Percentiles rank a stretch among this genome's conserved stretches.
phyloP scores from a whole-genome alignment of 1,140 invertebrate genomes.

The Muscidifurax raptorellus region DNA sequence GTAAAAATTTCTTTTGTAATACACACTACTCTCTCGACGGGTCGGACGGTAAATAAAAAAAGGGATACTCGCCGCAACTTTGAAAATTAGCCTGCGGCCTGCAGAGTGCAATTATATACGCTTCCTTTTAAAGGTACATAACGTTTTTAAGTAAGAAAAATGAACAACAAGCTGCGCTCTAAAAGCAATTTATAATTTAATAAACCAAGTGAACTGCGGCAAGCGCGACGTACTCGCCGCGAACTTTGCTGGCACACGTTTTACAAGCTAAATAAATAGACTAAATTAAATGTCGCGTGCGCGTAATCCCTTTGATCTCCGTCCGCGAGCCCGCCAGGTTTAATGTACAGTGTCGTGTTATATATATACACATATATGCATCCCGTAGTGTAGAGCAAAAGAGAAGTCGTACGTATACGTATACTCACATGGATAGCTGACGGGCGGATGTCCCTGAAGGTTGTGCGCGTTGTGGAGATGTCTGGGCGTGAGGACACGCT shows the following conservation, averaged over 20 bases:
- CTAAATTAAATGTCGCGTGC: not conserved
- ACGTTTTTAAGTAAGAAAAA: not conserved
- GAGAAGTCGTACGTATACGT: too few species aligned
- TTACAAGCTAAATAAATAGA: not conserved
- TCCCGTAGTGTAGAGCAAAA: too few species aligned
- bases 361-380: not conserved
- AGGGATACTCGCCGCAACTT: not conserved
- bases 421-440: conserved; percentile 73
- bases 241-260: not conserved
- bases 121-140: not conserved
- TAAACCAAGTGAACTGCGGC: not conserved
- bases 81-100: not conserved
- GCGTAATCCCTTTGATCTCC: not conserved
- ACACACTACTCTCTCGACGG: too few species aligned
- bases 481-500: conserved; percentile 75
- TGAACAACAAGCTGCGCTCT: not conserved
- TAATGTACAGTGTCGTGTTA: not conserved
- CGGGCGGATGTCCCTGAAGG: conserved; percentile 70
- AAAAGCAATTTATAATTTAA: conserved; percentile 3
- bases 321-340: not conserved
- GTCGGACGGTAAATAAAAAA: not conserved
- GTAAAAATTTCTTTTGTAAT: too few species aligned
- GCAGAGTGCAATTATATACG: not conserved
- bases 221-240: not conserved
- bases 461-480: conserved; percentile 76